Base-by-base conservation (phyloP, 2,113 vertebrate species). In the Eolophus roseicapilla region DNA sequence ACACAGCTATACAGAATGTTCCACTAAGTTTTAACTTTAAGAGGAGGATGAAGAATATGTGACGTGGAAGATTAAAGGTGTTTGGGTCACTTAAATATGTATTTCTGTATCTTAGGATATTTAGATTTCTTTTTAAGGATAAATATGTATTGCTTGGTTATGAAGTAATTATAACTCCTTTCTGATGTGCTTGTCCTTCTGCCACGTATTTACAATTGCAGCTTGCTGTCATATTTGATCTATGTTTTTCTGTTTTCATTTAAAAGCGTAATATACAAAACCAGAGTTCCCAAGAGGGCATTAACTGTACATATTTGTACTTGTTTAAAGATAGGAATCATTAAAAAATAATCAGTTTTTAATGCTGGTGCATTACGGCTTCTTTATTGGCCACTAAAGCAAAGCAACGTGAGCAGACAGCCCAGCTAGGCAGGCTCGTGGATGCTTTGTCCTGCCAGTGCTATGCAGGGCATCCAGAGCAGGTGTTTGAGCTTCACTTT, bases 251-350 rank as follows among this genome's bases (percentile, higher is more conserved):
- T 37, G 12, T 67, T 90, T 94, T 83, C 11, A 43, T 69, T 91
- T 87, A 82, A 87, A 53, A 86, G 31, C 29, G 43, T 93, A 82
- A 57, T 67, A 17, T 70, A 70, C 46, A 71, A 76, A 89, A 43
- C 23, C 10, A 3, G 47, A 93, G 24, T 7, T 35, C 39, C 69
- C 69, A 43, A 39, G 77, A 90, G 55, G 50, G 13, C 17, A 11
- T 86, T 91, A 50, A 39, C 20, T 31, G 10, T 50, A 70, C 18
- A 3, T 62, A 67, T 37, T 77, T 81, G 15, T 29, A 55, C 39
- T 88, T 86, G 64, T 86, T 95, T 84, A 76, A 94, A 73, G 70
- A 74, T 69, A 73, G 10, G 60, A 82, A 75, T 71, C 78, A 20
- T 64, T 17, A 62, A 82, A 84, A 67, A 82, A 57, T 3, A 73